phyloP scores from a whole-genome alignment of 2,888 invertebrate genomes.

The Harpagoxenus sublaevis region DNA sequence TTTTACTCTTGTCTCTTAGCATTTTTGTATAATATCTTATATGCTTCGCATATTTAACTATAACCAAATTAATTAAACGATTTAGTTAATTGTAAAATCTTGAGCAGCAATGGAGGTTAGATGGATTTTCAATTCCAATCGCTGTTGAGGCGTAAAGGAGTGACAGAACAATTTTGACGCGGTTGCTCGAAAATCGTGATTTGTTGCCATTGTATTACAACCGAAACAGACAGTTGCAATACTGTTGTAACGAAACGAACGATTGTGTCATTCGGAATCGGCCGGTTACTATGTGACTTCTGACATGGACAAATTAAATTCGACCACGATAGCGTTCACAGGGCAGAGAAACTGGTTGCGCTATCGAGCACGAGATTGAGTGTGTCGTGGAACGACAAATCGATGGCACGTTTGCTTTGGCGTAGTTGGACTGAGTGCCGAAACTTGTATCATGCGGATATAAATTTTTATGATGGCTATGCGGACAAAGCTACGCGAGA shows the following conservation, averaged over 20 bases:
- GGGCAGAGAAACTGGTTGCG: slow-evolving; percentile 18
- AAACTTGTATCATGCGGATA: slow-evolving; percentile 59
- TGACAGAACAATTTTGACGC: slow-evolving; percentile 19
- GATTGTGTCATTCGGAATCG: slow-evolving; percentile 31
- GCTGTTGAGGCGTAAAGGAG: neutral
- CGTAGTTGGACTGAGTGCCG: slow-evolving; percentile 58
- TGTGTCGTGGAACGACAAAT: slow-evolving; percentile 49
- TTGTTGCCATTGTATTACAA: slow-evolving; percentile 10
- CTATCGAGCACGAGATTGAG: slow-evolving; percentile 56
- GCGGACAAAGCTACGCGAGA: slow-evolving; percentile 23
- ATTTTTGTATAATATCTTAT: neutral
- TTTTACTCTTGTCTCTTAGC: neutral
- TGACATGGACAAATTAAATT: slow-evolving; percentile 34
- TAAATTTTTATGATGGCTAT: slow-evolving; percentile 19
- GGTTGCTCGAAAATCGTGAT: slow-evolving; percentile 10
- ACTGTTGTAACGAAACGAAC: slow-evolving; percentile 16
- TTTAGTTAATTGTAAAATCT: neutral
- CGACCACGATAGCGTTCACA: slow-evolving; percentile 14
- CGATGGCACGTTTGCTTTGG: slow-evolving; percentile 57
- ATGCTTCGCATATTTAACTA: neutral
- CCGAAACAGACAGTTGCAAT: slow-evolving; percentile 22
- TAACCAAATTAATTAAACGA: neutral
- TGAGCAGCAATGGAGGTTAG: neutral
- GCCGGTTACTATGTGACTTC: neutral
- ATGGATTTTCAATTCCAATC: neutral